Percentiles rank a stretch among this genome's conserved stretches.
phyloP scores from a whole-genome alignment of 2,113 vertebrate species.

The Oreotrochilus melanogaster region DNA sequence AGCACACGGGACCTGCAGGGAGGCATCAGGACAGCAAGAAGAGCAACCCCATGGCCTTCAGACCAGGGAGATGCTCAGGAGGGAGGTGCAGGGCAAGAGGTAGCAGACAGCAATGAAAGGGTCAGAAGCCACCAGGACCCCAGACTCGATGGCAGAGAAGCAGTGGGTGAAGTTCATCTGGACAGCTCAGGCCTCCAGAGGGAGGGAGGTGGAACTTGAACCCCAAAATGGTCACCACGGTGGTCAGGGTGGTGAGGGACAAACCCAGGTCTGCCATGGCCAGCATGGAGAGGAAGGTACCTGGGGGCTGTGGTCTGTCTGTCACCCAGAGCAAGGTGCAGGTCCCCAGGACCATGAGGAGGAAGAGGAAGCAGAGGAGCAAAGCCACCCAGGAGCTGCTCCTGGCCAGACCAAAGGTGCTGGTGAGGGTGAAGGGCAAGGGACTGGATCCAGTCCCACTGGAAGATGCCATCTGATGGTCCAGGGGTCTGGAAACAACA shows the following conservation, averaged over 20 bases:
- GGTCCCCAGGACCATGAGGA: conserved; percentile 43
- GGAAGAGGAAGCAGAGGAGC: conserved; percentile 38
- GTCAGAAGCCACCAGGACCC: conserved; percentile 53
- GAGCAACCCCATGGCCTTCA: neutral
- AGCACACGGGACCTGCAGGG: conserved; percentile 20
- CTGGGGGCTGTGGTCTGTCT: neutral
- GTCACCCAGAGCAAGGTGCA: conserved; percentile 2
- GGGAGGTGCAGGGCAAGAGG: conserved; percentile 12
- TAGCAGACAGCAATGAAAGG: conserved; percentile 20
- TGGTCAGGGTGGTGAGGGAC: conserved; percentile 49
- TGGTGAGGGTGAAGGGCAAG: neutral
- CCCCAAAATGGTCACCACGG: conserved; percentile 45
- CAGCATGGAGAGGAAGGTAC: conserved; percentile 48
- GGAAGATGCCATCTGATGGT: neutral
- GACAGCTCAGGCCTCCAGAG: neutral
- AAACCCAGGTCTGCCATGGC: conserved; percentile 45
- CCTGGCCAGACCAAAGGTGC: neutral
- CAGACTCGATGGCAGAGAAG: conserved; percentile 13
- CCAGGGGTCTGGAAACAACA: too few relatives aligned
- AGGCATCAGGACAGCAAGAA: conserved; percentile 6
- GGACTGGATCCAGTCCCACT: neutral
- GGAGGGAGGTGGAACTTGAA: neutral
- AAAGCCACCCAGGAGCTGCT: conserved; percentile 3
- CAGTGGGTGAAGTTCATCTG: conserved; percentile 62
- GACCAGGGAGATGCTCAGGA: neutral